These are phyloP conservation scores for Esox niger DNA, from an alignment of 2,113 vertebrate species.

Conservation along the genomic window DNA sequence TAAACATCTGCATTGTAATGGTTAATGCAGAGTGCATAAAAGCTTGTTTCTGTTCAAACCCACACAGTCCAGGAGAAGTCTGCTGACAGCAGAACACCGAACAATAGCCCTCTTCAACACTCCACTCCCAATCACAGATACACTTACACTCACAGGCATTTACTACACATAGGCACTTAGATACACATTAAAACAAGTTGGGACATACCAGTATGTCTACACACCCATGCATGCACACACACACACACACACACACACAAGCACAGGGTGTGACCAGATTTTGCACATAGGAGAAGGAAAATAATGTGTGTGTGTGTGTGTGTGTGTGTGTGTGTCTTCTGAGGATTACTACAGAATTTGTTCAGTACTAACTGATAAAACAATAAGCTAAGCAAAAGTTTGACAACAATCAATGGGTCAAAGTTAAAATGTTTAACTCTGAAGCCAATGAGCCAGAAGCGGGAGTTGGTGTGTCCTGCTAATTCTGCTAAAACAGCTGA, in stretches of 20 bases:
- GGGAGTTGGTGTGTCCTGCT: too few species aligned
- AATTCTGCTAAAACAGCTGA: too few species aligned
- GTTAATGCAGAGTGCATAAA: background rate
- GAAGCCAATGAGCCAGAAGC: background rate
- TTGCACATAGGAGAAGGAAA: background rate
- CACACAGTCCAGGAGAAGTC: constrained; percentile 38
- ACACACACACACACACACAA: constrained; percentile 22
- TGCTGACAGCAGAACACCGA: constrained; percentile 34
- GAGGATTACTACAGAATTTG: background rate
- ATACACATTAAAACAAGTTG: background rate
- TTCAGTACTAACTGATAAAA: constrained; percentile 18
- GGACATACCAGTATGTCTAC: background rate
- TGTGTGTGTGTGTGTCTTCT: background rate
- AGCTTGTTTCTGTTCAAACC: constrained; percentile 25
- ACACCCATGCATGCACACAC: constrained; percentile 15
- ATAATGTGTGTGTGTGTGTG: background rate
- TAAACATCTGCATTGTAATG: background rate
- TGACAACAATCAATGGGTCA: constrained; percentile 16
- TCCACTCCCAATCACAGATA: constrained; percentile 1
- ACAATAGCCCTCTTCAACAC: constrained; percentile 34
- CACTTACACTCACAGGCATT: background rate
- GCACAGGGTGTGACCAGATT: constrained; percentile 2
- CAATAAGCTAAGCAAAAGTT: constrained; percentile 24
- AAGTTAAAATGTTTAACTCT: background rate
- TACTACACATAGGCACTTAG: background rate